Evolutionary conservation across 2,888 invertebrate genomes (phyloP).

Genomic region (Ophion ellenae): DNA sequence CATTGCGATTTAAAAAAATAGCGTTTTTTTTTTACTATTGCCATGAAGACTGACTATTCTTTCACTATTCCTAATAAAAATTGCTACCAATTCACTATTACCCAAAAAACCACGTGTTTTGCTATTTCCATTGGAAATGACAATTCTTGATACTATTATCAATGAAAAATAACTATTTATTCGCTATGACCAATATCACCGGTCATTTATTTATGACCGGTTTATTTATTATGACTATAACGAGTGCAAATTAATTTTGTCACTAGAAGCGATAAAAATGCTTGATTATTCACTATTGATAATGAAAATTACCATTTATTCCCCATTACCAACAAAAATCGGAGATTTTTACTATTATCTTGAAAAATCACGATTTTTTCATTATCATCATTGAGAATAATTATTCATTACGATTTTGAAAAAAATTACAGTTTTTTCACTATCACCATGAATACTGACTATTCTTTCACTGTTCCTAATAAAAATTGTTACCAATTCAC

Average conservation of each 20-base stretch:
- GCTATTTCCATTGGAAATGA: too few relatives aligned
- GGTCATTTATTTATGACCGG: too few relatives aligned
- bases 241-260: neutral
- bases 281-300: too few relatives aligned
- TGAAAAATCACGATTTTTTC: neutral
- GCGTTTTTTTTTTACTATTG: neutral
- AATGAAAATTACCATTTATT: too few relatives aligned
- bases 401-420: too few relatives aligned
- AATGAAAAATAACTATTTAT: neutral
- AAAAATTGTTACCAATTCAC: too few relatives aligned
- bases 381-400: neutral
- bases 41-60: neutral
- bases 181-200: neutral
- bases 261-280: too few relatives aligned
- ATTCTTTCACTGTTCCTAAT: too few relatives aligned
- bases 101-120: too few relatives aligned
- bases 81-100: too few relatives aligned
- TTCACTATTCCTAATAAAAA: too few relatives aligned
- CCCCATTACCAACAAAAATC: too few relatives aligned
- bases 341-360: neutral
- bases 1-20: neutral
- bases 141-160: neutral
- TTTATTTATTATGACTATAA: neutral
- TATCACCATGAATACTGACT: neutral
- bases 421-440: neutral